These are phyloP conservation scores for Lethocerus indicus DNA, from an alignment of 1,140 invertebrate species.

Conservation along the genomic window DNA sequence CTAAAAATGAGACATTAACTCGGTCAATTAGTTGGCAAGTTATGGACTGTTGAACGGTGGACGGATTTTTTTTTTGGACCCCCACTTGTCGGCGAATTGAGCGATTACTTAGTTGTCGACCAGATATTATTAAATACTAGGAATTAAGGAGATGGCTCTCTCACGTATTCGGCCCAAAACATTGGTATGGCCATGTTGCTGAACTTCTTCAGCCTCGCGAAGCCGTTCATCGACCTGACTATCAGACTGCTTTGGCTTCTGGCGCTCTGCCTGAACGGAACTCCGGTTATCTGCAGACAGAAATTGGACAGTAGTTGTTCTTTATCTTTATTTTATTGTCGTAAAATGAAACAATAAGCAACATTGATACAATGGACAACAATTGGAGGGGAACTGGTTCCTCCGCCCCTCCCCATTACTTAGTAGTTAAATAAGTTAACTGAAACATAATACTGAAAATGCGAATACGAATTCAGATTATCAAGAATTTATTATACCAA, in stretches of 20 bases:
- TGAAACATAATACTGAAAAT: background rate
- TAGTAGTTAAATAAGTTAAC: background rate
- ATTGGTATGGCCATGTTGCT: conserved; percentile 34
- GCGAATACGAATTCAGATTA: background rate
- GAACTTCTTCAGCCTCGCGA: conserved; percentile 27
- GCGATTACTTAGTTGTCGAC: background rate
- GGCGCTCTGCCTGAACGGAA: conserved; percentile 33
- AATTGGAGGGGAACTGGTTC: background rate
- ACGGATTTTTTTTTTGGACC: background rate
- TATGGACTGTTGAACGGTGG: background rate
- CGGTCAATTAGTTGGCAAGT: background rate
- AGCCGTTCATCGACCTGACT: conserved; percentile 28
- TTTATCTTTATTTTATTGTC: conserved; percentile 4
- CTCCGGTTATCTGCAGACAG: conserved; percentile 31
- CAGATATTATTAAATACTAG: background rate
- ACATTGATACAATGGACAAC: background rate
- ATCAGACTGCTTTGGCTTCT: conserved; percentile 37
- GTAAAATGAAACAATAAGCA: background rate
- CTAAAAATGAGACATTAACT: background rate
- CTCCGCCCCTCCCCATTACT: background rate
- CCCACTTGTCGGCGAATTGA: background rate
- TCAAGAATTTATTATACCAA: no score
- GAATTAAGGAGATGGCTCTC: conserved; percentile 20
- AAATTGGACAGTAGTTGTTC: conserved; percentile 17
- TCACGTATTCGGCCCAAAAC: conserved; percentile 46